These are phyloP conservation scores for Synanceia verrucosa DNA, from an alignment of 2,797 vertebrate species.

Conservation along the genomic window DNA sequence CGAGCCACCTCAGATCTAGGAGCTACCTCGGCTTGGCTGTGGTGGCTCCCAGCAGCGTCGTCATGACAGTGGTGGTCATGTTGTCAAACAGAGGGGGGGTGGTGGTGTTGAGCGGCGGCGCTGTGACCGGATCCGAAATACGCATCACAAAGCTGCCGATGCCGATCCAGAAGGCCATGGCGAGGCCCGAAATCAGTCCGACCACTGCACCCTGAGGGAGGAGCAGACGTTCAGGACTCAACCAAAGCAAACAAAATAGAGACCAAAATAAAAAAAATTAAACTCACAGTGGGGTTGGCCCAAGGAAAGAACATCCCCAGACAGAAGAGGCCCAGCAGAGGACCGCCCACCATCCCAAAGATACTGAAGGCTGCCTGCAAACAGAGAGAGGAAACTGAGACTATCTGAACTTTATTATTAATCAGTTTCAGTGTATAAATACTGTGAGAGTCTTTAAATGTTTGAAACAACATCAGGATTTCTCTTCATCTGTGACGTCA, in stretches of 20 bases:
- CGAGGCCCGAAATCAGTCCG: slow-evolving; percentile 87
- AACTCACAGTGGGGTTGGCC: slow-evolving; percentile 89
- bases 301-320: slow-evolving; percentile 95
- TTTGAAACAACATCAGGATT: too few relatives aligned
- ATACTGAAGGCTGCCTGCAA: slow-evolving; percentile 98
- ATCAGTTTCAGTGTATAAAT: too few relatives aligned
- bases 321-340: slow-evolving; percentile 91
- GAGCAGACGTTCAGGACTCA: not conserved
- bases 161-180: slow-evolving; percentile 97
- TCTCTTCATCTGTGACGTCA: too few relatives aligned
- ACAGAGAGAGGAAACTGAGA: too few relatives aligned
- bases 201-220: slow-evolving; percentile 86
- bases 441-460: too few relatives aligned
- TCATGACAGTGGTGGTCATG: slow-evolving; percentile 74
- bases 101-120: slow-evolving; percentile 53
- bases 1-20: too few relatives aligned
- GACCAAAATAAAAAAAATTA: too few relatives aligned
- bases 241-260: not conserved
- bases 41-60: slow-evolving; percentile 66
- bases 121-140: fast-evolving
- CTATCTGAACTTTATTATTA: too few relatives aligned
- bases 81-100: slow-evolving; percentile 68
- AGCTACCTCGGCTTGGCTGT: slow-evolving; percentile 74
- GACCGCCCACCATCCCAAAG: slow-evolving; percentile 97
- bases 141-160: slow-evolving; percentile 86